Evolutionary conservation across 1,140 invertebrate genomes (phyloP).

Genomic region (Eulimnadia texana): DNA sequence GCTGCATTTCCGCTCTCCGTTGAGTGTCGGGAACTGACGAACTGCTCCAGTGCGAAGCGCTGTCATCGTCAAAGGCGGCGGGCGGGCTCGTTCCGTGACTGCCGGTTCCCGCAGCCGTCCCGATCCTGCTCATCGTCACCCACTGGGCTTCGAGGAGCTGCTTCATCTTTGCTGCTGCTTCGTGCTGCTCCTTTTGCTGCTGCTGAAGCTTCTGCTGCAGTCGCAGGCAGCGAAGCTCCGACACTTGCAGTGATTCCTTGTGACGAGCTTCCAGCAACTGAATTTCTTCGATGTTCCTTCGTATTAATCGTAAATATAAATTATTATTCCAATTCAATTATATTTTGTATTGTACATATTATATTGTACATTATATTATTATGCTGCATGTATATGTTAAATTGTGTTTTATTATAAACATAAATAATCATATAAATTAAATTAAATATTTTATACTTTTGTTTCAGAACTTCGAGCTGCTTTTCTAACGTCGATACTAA

Average conservation of each 20-base stretch:
- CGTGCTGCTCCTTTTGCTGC: not conserved
- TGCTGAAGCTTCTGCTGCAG: not conserved
- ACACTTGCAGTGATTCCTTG: not conserved
- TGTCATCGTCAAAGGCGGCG: not conserved
- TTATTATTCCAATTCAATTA: not conserved
- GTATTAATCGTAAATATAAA: not conserved
- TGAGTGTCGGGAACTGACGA: not conserved
- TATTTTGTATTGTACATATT: not conserved
- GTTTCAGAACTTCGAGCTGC: not conserved
- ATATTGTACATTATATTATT: too few relatives aligned
- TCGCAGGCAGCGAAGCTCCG: not conserved
- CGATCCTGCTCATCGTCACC: not conserved
- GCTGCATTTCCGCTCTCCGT: not conserved
- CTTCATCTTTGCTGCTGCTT: not conserved
- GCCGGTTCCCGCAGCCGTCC: not conserved
- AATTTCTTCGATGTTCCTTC: not conserved
- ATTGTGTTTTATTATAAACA: too few relatives aligned
- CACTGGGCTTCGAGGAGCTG: not conserved
- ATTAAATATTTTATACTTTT: not conserved
- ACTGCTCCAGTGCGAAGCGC: not conserved
- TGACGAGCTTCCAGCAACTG: not conserved
- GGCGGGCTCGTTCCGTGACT: not conserved
- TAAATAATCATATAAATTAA: too few relatives aligned
- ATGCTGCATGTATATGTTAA: too few relatives aligned
- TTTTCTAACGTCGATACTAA: not conserved